Base-by-base conservation (phyloP, 2,113 vertebrate species). In the Heterocephalus glaber region DNA sequence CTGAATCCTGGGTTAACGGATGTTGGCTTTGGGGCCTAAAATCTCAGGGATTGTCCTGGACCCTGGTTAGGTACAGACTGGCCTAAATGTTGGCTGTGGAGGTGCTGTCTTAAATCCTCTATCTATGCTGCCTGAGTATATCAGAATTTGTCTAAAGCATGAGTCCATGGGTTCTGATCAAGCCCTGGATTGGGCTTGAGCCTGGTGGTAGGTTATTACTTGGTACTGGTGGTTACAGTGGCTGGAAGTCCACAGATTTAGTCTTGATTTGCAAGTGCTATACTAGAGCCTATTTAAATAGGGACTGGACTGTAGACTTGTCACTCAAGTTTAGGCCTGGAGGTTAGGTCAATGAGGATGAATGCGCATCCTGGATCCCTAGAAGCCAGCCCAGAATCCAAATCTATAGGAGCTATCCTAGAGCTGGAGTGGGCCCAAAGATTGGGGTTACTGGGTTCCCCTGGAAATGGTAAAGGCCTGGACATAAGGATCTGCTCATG, bases 251-350 rank as follows among this genome's bases (percentile, higher is more conserved):
- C 13, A 79, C 3, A 14, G 33, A 47, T 8, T 20, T 33, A 80
- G 5, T 5, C 11, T 70, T 3, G 38, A 79, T 63, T 35, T 82
- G 5, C 61, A 22, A 5, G 4, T 0, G 4, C 4, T 16, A 0
- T 20, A 11, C 24, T 38, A 0, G 10, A 56, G 5, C 60, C 5
- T 47, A 3, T 44, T 82, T 87, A 35, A 38, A 17, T 54, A 19
- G 2, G 38, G 2, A 22, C 8, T 81, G 2, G 9, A 22, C n/a
- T 74, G 30, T 38, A n/a, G 26, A 2, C 16, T 92, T 7, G 60
- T 14, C 61, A 0, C 70, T 0, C 1, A 33, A 3, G 1, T 68
- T 3, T 10, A 66, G 17, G 20, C 13, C 4, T 86, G 13, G 4
- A 35, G 4, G 19, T 72, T 87, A 70, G 24, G 14, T 66, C 17